A percentile compares a stretch with the other conserved stretches of the same genome.
Conservation (phyloP, 2,888 invertebrate genomes). For the Ferrisia virgata region DNA sequence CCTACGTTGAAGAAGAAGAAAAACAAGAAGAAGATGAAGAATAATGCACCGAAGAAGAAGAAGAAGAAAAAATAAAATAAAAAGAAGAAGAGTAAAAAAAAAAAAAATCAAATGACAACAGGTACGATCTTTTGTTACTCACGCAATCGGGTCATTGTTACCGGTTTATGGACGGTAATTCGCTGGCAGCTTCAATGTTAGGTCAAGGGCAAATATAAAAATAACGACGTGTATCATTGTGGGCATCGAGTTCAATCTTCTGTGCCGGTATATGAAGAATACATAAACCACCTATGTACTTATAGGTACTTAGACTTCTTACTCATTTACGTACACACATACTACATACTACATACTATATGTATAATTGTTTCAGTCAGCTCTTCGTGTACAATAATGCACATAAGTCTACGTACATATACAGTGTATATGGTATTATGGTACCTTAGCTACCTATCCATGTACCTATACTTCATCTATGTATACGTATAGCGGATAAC, state of each 20-base stretch:
- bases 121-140: constrained; percentile 18
- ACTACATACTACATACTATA: too few species aligned
- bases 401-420: too few species aligned
- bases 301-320: too few species aligned
- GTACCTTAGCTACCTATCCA: too few species aligned
- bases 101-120: constrained; percentile 12
- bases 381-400: neutral
- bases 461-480: too few species aligned
- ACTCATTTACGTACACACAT: too few species aligned
- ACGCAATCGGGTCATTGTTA: constrained; percentile 44
- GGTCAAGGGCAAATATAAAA: constrained; percentile 45
- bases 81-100: neutral
- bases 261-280: neutral
- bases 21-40: neutral
- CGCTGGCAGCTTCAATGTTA: constrained; percentile 46
- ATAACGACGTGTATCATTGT: constrained; percentile 2
- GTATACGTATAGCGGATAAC: too few species aligned
- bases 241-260: constrained; percentile 12
- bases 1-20: neutral
- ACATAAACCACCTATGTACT: neutral
- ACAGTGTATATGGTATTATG: too few species aligned
- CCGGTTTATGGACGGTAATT: constrained; percentile 39
- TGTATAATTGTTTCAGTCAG: neutral
- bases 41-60: neutral
- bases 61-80: neutral